These are phyloP conservation scores for Rhamnusium bicolor DNA, from an alignment of 2,888 invertebrate species.

Conservation along the genomic window DNA sequence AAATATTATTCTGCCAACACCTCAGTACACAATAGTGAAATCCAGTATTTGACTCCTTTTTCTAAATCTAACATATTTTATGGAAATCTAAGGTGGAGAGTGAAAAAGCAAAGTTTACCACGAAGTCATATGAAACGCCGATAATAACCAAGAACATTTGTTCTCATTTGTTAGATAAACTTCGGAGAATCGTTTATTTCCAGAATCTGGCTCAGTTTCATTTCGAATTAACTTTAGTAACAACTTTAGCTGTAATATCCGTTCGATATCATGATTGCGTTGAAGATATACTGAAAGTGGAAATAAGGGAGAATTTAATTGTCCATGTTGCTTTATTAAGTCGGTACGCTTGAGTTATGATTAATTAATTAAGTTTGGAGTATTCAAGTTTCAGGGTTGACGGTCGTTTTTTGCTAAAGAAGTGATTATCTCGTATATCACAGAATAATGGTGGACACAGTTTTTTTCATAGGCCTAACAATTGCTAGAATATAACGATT, in stretches of 20 bases:
- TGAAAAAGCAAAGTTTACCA: background rate
- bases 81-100: no score
- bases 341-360: constrained; percentile 7
- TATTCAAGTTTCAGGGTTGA: background rate
- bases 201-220: background rate
- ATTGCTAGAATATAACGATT: no score
- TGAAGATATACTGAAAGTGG: constrained; percentile 8
- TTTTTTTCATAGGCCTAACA: background rate
- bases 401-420: background rate
- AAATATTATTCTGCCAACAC: no score
- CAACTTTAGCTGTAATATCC: constrained; percentile 34
- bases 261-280: constrained; percentile 27
- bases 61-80: no score
- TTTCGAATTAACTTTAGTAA: constrained; percentile 28
- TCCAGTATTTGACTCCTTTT: no score
- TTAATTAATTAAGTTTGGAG: constrained; percentile 23
- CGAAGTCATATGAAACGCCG: background rate
- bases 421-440: background rate
- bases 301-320: constrained; percentile 28
- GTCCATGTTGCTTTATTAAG: constrained; percentile 33
- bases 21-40: no score
- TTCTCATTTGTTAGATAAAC: constrained; percentile 7
- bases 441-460: background rate
- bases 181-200: constrained; percentile 3
- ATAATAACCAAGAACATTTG: background rate